phyloP scores from a whole-genome alignment of 2,113 vertebrate genomes.

The Origma solitaria region DNA sequence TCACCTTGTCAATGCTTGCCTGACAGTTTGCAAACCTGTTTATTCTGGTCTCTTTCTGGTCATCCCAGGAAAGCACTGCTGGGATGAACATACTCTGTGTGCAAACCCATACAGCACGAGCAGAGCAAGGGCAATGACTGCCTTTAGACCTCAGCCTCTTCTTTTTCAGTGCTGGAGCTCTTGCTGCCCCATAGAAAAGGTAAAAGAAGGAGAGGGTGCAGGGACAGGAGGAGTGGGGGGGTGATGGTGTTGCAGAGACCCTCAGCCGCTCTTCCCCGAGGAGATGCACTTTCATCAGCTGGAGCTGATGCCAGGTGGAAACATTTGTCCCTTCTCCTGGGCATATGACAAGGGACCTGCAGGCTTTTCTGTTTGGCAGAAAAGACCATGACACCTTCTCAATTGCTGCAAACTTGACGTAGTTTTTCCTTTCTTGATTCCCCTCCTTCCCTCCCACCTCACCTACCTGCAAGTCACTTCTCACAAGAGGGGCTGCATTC shows the following conservation, averaged over 20 bases:
- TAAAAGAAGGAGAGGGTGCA: not conserved
- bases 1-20: not conserved
- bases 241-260: not conserved
- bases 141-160: not conserved
- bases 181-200: not conserved
- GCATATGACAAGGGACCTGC: not conserved
- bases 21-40: not conserved
- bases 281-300: not conserved
- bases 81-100: not conserved
- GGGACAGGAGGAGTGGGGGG: not conserved
- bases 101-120: not conserved
- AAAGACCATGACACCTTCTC: not conserved
- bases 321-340: not conserved
- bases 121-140: not conserved
- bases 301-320: not conserved
- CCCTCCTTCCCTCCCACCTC: not conserved
- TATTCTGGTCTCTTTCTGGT: not conserved
- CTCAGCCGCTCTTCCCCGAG: not conserved
- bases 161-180: not conserved
- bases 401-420: fast-evolving
- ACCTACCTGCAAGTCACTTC: not conserved
- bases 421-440: not conserved
- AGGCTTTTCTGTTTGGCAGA: not conserved
- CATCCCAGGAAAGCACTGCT: not conserved
- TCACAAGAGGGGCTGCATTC: not conserved